phyloP scores from a whole-genome alignment of 2,888 invertebrate species.

The Drosophila falleni region DNA sequence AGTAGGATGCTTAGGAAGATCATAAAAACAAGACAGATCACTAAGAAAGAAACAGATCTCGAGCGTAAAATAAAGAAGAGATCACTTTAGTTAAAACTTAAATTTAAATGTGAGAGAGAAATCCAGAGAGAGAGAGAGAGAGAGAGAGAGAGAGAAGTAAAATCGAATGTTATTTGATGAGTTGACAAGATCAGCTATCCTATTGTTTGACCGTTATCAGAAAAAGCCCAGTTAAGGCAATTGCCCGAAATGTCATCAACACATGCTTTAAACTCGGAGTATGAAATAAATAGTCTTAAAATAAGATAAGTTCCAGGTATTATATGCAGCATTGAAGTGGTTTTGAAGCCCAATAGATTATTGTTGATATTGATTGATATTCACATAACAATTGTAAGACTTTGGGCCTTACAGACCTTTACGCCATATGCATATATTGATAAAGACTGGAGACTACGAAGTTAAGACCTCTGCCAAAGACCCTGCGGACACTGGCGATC shows the following conservation, averaged over 20 bases:
- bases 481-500: constrained; percentile 12
- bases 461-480: constrained; percentile 36
- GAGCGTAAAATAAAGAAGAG: too few species aligned
- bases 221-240: constrained; percentile 1
- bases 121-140: too few species aligned
- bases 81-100: not conserved
- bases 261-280: constrained; percentile 20
- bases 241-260: constrained; percentile 25
- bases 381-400: constrained; percentile 5
- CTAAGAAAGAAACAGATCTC: too few species aligned
- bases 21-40: not conserved
- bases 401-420: not conserved
- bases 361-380: constrained; percentile 36
- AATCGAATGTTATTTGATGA: not conserved
- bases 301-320: not conserved
- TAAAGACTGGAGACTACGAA: constrained; percentile 26
- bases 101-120: not conserved
- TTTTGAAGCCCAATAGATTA: constrained; percentile 43
- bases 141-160: not conserved
- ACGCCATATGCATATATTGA: constrained; percentile 32
- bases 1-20: too few species aligned
- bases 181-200: constrained; percentile 15
- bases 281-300: constrained; percentile 31
- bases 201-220: constrained; percentile 23
- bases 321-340: constrained; percentile 39